Percentiles rank a stretch among this genome's conserved stretches.
Conservation (phyloP, 2,113 vertebrate species). For the Hemichromis elongatus region DNA sequence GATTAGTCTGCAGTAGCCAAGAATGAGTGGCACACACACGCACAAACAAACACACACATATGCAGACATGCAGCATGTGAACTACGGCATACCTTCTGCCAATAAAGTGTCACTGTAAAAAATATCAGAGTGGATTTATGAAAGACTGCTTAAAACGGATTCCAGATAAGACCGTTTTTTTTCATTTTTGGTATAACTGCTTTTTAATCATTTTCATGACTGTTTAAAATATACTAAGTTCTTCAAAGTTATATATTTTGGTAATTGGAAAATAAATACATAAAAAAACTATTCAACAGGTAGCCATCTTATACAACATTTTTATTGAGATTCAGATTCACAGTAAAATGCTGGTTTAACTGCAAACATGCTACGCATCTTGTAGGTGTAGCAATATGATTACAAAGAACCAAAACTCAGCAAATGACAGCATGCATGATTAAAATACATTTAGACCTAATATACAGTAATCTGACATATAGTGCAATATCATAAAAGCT, state of each 20-base stretch:
- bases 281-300: not conserved
- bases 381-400: not conserved
- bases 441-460: not conserved
- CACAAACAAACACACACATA: not conserved
- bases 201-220: not conserved
- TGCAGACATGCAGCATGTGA: not conserved
- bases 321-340: not conserved
- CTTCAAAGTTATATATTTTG: not conserved
- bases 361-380: not conserved
- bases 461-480: not conserved
- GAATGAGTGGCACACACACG: not conserved
- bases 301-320: not conserved
- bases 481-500: not conserved
- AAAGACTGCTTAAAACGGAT: not conserved
- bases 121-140: not conserved
- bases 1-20: constrained; percentile 47
- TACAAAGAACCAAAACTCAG: not conserved
- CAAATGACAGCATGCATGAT: not conserved
- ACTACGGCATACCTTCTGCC: not conserved
- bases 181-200: not conserved
- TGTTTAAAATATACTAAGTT: no score
- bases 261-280: not conserved
- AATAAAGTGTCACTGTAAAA: not conserved
- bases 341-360: not conserved
- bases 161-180: not conserved